Percentiles rank a stretch among this genome's conserved stretches.
Evolutionary conservation across 2,888 invertebrate genomes (phyloP).

Genomic region (Volucella inanis): DNA sequence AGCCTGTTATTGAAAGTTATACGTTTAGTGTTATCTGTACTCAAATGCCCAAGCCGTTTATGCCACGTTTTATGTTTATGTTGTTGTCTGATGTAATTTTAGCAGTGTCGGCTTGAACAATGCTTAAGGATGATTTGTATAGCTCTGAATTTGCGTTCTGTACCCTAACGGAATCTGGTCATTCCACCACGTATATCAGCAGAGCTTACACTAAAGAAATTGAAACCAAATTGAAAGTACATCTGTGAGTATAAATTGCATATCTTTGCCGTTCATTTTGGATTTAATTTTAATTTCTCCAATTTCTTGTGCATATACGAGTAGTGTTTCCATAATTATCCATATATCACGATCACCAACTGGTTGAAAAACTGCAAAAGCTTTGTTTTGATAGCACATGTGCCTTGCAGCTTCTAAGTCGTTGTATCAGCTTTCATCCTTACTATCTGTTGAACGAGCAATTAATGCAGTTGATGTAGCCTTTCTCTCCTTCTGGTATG

Average conservation of each 20-base stretch:
- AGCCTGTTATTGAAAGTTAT: neutral
- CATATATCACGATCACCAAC: no score
- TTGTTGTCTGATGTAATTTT: no score
- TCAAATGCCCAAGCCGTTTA: neutral
- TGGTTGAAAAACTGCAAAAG: no score
- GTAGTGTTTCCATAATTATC: neutral
- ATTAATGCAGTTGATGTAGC: slow-evolving; percentile 10
- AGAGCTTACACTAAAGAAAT: slow-evolving; percentile 1
- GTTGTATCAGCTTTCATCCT: slow-evolving; percentile 1
- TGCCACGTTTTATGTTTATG: neutral
- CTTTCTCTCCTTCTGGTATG: slow-evolving; percentile 17
- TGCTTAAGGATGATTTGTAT: neutral
- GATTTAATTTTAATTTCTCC: no score
- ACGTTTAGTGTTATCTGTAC: neutral
- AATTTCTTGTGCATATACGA: neutral
- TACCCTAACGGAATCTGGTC: neutral
- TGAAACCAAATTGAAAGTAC: neutral
- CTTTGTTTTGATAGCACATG: no score
- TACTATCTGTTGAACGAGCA: slow-evolving; percentile 7
- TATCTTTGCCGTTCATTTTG: neutral
- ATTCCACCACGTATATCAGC: neutral
- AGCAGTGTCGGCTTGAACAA: neutral
- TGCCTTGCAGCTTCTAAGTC: neutral
- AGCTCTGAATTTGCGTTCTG: neutral
- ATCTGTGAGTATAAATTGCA: no score